A percentile compares a stretch with the other conserved stretches of the same genome.
Evolutionary conservation across 2,113 vertebrate species (phyloP).

Genomic region (Falcunculus frontatus): DNA sequence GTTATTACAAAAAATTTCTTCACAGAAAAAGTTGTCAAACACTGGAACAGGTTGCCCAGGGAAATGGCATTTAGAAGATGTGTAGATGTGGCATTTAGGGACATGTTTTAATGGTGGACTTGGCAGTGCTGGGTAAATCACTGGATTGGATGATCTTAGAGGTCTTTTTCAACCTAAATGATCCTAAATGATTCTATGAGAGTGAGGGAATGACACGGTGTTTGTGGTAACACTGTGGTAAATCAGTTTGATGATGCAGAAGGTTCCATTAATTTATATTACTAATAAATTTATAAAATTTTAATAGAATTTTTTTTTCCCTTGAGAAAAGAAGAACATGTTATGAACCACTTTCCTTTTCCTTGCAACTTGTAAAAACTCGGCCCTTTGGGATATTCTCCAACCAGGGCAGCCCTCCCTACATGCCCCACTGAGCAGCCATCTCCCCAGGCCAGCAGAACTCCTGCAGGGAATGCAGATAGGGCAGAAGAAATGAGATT

Average conservation of each 20-base stretch:
- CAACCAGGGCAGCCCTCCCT: neutral
- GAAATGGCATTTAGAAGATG: neutral
- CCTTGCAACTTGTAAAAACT: rapidly evolving
- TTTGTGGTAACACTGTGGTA: neutral
- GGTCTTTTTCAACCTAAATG: neutral
- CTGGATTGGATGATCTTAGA: neutral
- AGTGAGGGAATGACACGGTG: rapidly evolving
- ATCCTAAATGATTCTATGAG: neutral
- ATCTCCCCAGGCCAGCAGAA: neutral
- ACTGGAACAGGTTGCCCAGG: neutral
- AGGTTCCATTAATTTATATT: neutral
- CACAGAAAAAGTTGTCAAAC: neutral
- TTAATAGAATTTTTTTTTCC: neutral
- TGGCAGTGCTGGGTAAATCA: neutral
- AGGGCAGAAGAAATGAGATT: neutral
- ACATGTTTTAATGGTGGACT: neutral
- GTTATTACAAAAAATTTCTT: neutral
- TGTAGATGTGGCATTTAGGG: neutral
- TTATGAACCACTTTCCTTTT: neutral
- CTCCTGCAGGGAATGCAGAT: neutral
- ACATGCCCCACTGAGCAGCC: rapidly evolving
- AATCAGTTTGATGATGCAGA: neutral
- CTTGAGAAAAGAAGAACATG: neutral
- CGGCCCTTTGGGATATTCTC: neutral
- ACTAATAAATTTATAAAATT: neutral